Base-by-base conservation (phyloP, 2,113 vertebrate species). In the Natator depressus region DNA sequence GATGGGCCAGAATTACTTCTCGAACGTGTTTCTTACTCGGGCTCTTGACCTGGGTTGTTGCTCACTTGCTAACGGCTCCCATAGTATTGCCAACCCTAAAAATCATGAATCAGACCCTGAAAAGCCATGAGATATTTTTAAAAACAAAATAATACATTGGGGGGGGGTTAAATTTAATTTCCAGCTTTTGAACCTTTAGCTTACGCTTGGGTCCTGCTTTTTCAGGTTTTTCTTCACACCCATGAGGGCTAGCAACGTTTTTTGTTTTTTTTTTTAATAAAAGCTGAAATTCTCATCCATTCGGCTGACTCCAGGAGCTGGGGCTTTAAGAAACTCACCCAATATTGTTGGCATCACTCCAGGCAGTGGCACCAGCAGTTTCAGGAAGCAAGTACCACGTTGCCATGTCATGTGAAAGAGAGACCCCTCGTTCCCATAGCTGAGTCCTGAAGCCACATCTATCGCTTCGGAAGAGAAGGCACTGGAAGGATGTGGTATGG, bases 161-260 rank as follows among this genome's bases (percentile, higher is more conserved):
- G 42, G 42, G n/a, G 91, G 84, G 89, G 65, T 69, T 84, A 31
- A 85, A 85, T 91, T 93, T 87, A 65, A 87, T 80, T 89, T 87
- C 17, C 80, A 89, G 55, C 12, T 29, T 89, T 93, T 51, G 2
- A 87, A 62, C n/a, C 80, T 89, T 57, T 10, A 75, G 9, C 5
- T 55, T 42, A 47, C 93, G 6, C 79, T 42, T 38, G 54, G 78
- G 81, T 79, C 35, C 31, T 69, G 35, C n/a, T 12, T 59, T 75
- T 72, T 9, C 17, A 42, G 69, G 69, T 24, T 69, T 62, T 27
- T 27, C 83, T 57, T 51, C 46, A 47, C n/a, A 9, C 38, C 24
- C 0, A 4, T 46, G 72, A 91, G 88, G 19, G 47, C 75, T 42
- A 75, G 51, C 81, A 72, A 62, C 29, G 2, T 20, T 38, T 49